Evolutionary conservation across 2,113 vertebrate species (phyloP).

Genomic region (Chloropsis cyanopogon): DNA sequence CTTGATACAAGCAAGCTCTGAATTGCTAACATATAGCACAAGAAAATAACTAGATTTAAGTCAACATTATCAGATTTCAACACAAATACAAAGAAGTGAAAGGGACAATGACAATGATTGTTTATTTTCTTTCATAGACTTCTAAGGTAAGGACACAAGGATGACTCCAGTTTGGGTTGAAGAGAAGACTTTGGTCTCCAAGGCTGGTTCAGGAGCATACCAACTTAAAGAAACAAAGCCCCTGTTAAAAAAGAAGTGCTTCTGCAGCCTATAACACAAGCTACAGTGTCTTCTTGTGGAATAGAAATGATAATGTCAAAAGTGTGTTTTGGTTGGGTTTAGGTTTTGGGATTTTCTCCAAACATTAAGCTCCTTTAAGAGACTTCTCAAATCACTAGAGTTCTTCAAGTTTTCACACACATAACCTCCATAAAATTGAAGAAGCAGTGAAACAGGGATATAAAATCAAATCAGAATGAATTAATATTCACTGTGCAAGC

Average conservation of each 20-base stretch:
- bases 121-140: not conserved
- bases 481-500: not conserved
- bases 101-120: not conserved
- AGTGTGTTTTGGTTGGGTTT: not conserved
- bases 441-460: not conserved
- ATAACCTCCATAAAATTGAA: not conserved
- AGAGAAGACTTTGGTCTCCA: not conserved
- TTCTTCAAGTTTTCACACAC: not conserved
- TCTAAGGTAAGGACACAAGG: not conserved
- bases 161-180: not conserved
- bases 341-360: accelerated
- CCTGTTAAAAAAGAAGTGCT: not conserved
- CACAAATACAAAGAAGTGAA: not conserved
- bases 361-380: not conserved
- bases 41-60: not conserved
- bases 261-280: not conserved
- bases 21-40: not conserved
- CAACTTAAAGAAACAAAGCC: not conserved
- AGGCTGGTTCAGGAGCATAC: not conserved
- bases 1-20: not conserved
- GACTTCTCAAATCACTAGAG: not conserved
- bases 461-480: not conserved
- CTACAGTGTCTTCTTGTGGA: not conserved
- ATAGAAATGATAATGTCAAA: not conserved
- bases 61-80: not conserved